A percentile compares a stretch with the other conserved stretches of the same genome.
Evolutionary conservation across 2,797 vertebrate genomes (phyloP).

Genomic region (Thunnus albacares): DNA sequence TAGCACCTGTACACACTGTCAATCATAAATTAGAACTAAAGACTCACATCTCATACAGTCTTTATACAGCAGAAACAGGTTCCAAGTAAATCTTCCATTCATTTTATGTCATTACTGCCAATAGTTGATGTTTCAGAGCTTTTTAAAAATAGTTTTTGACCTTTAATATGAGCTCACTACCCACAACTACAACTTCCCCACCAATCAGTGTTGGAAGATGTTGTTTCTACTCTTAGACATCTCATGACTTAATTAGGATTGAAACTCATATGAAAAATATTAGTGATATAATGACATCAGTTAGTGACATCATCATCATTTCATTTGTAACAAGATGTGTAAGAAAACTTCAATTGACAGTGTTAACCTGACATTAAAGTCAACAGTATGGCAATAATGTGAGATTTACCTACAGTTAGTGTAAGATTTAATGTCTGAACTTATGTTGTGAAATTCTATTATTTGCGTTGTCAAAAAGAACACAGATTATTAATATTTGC

Average conservation of each 20-base stretch:
- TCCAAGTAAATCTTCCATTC: slow-evolving; percentile 3
- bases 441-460: background rate
- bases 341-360: no score
- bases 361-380: no score
- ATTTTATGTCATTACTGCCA: background rate
- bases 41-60: background rate
- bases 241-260: no score
- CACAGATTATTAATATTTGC: background rate
- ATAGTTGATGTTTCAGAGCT: background rate
- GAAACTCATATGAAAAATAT: no score
- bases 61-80: background rate
- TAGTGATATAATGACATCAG: no score
- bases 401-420: no score
- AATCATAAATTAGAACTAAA: background rate
- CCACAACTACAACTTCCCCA: background rate
- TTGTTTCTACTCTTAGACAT: no score
- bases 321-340: no score
- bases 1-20: slow-evolving; percentile 41
- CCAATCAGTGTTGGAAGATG: background rate
- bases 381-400: no score
- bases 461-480: background rate
- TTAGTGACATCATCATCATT: no score
- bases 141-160: no score
- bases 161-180: background rate
- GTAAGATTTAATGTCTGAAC: background rate